Conservation (phyloP, 2,797 vertebrate genomes). For the Loriculus beryllinus region DNA sequence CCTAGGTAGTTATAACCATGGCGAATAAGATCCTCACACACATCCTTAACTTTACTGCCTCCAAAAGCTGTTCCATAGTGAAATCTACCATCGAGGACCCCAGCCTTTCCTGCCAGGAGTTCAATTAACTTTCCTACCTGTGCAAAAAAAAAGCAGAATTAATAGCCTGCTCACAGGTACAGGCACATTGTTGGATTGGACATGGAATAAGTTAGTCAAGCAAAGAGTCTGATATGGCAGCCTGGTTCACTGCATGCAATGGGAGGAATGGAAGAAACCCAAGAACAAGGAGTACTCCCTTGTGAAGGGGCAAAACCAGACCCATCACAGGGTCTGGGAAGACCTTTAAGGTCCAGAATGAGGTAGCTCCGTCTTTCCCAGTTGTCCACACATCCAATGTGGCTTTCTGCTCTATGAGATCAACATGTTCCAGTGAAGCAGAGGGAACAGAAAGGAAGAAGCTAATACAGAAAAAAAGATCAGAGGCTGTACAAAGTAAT, state of each 20-base stretch:
- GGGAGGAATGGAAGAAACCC: not conserved
- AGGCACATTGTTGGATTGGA: not conserved
- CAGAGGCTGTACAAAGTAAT: not conserved
- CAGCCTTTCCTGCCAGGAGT: slow-evolving; percentile 94
- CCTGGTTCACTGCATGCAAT: not conserved
- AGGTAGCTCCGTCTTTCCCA: not conserved
- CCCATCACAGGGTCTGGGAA: not conserved
- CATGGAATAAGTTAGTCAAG: not conserved
- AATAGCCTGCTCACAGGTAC: not conserved
- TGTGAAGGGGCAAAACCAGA: not conserved
- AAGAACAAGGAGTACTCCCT: not conserved
- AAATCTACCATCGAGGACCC: slow-evolving; percentile 91
- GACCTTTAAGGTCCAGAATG: not conserved
- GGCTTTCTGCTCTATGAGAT: not conserved
- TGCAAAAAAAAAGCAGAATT: not conserved
- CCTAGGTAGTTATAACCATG: slow-evolving; percentile 98
- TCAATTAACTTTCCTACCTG: slow-evolving; percentile 98
- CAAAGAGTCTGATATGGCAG: not conserved
- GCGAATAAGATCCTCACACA: slow-evolving; percentile 95
- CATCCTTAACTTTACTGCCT: slow-evolving; percentile 97
- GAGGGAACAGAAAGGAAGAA: not conserved
- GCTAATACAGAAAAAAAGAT: not conserved
- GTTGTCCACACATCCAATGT: not conserved
- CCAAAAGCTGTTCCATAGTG: slow-evolving; percentile 98
- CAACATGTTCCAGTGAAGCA: fast-evolving